phyloP scores from a whole-genome alignment of 2,797 vertebrate genomes.

The Diglossa cyanea region DNA sequence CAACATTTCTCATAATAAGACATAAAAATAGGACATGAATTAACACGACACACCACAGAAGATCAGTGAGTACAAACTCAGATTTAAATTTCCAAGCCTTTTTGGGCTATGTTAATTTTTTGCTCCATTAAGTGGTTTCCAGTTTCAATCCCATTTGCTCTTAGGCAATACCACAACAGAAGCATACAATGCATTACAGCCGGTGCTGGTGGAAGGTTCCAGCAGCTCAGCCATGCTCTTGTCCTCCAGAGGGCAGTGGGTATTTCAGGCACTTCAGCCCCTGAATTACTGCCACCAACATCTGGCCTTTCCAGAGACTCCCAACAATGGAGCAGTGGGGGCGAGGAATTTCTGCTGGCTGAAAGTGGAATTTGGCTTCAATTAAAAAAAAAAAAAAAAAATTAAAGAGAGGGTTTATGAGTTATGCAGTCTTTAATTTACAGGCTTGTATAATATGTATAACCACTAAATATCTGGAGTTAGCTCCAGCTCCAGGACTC shows the following conservation, averaged over 20 bases:
- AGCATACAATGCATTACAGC: background rate
- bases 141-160: constrained; percentile 20
- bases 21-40: constrained; percentile 15
- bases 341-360: background rate
- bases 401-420: background rate
- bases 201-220: background rate
- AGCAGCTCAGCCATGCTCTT: background rate
- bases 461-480: background rate
- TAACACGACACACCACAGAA: background rate
- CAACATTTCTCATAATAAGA: constrained; percentile 25
- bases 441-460: background rate
- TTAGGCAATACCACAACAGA: constrained; percentile 18
- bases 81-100: constrained; percentile 41
- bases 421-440: constrained; percentile 10
- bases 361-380: constrained; percentile 48
- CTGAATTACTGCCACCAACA: background rate
- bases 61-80: background rate
- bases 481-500: background rate
- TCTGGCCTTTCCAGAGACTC: constrained; percentile 22
- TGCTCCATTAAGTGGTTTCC: constrained; percentile 50
- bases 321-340: background rate
- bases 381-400: background rate
- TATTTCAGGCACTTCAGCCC: background rate
- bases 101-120: constrained; percentile 44
- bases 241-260: background rate